Evolutionary conservation across 2,888 invertebrate genomes (phyloP).

Genomic region (Synergus umbraculus): DNA sequence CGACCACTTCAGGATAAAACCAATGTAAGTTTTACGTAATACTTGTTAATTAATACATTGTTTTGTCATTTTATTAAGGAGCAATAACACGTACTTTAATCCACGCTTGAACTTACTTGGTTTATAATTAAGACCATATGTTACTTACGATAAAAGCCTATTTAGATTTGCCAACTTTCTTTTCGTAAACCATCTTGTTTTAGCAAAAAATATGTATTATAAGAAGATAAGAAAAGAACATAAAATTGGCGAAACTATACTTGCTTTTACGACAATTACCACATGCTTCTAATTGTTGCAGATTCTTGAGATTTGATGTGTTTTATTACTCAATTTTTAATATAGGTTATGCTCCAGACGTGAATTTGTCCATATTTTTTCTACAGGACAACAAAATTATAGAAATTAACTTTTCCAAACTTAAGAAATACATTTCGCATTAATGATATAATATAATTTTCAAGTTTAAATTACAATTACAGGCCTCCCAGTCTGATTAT

Average conservation of each 20-base stretch:
- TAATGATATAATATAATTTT: too few relatives aligned
- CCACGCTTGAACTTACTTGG: background rate
- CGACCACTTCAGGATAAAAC: constrained; percentile 13
- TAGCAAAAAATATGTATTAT: too few relatives aligned
- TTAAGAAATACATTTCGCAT: too few relatives aligned
- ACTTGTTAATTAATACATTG: background rate
- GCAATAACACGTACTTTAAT: background rate
- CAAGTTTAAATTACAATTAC: too few relatives aligned
- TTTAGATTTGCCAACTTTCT: too few relatives aligned
- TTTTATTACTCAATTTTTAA: background rate
- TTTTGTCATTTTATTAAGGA: background rate
- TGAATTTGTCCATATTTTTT: background rate
- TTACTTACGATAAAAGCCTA: too few relatives aligned
- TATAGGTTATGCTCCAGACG: background rate
- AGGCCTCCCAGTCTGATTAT: too few relatives aligned
- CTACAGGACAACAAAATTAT: background rate
- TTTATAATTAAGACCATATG: background rate
- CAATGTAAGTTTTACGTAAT: constrained; percentile 5
- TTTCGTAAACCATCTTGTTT: too few relatives aligned
- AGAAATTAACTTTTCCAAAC: background rate
- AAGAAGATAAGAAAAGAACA: too few relatives aligned
- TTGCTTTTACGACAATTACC: too few relatives aligned
- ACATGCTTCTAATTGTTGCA: background rate
- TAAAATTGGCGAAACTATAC: too few relatives aligned
- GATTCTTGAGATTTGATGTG: background rate